Conservation (phyloP, 2,113 vertebrate genomes). For the Neodon shergylaensis region DNA sequence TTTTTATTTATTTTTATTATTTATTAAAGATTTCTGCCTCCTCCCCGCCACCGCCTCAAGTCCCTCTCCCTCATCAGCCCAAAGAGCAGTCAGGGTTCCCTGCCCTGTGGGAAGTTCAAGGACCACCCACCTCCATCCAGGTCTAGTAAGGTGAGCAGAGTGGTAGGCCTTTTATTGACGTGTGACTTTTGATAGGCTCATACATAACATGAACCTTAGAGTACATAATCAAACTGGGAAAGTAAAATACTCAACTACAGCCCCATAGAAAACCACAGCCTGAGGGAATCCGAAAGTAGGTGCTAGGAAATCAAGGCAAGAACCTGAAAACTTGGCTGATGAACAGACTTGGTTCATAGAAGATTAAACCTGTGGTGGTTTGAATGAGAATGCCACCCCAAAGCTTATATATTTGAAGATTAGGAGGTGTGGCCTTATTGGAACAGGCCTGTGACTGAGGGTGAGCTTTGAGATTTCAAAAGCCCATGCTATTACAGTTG, state of each 20-base stretch:
- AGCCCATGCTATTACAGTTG: neutral
- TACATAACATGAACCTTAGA: neutral
- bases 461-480: neutral
- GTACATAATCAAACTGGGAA: neutral
- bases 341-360: neutral
- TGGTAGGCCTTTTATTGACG: too few relatives aligned
- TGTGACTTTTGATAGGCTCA: slow-evolving; percentile 1
- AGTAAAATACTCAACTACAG: neutral
- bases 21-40: too few relatives aligned
- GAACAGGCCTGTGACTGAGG: neutral
- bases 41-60: too few relatives aligned
- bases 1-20: too few relatives aligned
- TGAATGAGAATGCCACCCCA: neutral
- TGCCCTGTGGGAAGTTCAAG: too few relatives aligned
- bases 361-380: neutral
- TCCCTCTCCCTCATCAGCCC: too few relatives aligned
- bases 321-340: neutral
- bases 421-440: neutral
- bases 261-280: neutral
- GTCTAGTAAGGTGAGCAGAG: too few relatives aligned
- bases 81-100: too few relatives aligned
- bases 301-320: neutral
- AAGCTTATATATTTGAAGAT: neutral
- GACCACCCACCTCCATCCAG: too few relatives aligned
- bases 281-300: neutral